Evolutionary conservation across 1,140 invertebrate genomes (phyloP).

Genomic region (Bombus affinis): DNA sequence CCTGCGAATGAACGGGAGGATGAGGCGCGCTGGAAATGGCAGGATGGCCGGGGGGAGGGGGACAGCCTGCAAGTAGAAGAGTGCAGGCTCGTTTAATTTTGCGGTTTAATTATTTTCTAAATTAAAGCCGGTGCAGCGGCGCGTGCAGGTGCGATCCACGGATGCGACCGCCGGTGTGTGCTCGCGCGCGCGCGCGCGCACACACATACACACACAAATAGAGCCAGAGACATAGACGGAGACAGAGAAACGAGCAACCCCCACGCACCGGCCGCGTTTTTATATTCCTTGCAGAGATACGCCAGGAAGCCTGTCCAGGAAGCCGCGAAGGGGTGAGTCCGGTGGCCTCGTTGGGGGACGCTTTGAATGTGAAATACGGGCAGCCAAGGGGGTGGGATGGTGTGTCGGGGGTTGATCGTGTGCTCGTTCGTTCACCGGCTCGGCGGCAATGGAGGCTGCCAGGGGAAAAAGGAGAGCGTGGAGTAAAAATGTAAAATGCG

Average conservation of each 20-base stretch:
- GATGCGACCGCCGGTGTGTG: neutral
- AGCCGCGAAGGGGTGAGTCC: constrained; percentile 41
- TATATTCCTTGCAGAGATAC: constrained; percentile 74
- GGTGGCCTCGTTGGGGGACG: constrained; percentile 45
- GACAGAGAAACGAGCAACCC: neutral
- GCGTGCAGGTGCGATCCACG: constrained; percentile 3
- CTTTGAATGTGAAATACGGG: constrained; percentile 70
- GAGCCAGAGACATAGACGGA: neutral
- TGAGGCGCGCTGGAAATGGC: neutral
- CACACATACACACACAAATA: neutral
- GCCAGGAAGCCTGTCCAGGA: constrained; percentile 53
- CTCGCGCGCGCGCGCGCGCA: neutral
- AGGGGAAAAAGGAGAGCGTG: constrained; percentile 60
- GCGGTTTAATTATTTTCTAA: constrained; percentile 80
- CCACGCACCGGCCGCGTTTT: constrained; percentile 60
- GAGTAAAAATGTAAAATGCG: constrained; percentile 72
- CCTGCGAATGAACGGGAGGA: neutral
- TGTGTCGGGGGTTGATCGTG: constrained; percentile 52
- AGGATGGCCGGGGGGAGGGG: neutral
- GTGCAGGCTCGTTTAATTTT: constrained; percentile 72
- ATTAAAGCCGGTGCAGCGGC: constrained; percentile 69
- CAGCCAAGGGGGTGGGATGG: constrained; percentile 25
- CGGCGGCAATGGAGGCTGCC: constrained; percentile 7
- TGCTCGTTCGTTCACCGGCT: constrained; percentile 62
- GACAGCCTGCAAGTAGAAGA: constrained; percentile 51